phyloP scores from a whole-genome alignment of 1,140 invertebrate genomes.

The Rhagoletis pomonella region DNA sequence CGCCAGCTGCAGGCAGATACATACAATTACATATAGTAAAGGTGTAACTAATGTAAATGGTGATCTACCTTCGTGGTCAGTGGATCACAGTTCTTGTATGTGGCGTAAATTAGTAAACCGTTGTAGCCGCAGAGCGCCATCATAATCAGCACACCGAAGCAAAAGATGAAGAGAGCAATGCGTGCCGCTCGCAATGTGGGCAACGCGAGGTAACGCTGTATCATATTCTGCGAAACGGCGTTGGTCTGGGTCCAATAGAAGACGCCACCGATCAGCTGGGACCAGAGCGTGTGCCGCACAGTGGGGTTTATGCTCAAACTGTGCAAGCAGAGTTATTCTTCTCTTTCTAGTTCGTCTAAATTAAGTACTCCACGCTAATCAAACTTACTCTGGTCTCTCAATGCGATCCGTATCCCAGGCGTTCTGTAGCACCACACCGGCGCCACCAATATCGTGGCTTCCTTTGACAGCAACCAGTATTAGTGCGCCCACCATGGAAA shows the following conservation, averaged over 20 bases:
- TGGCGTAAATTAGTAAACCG: constrained; percentile 85
- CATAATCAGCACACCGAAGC: constrained; percentile 76
- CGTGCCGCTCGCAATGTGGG: constrained; percentile 80
- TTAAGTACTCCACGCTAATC: not conserved
- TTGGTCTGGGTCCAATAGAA: constrained; percentile 85
- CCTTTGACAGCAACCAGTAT: constrained; percentile 82
- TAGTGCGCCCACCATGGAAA: constrained; percentile 85
- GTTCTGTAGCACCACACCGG: constrained; percentile 77
- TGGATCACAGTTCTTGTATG: constrained; percentile 84
- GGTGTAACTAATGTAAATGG: not conserved
- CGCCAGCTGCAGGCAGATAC: constrained; percentile 72
- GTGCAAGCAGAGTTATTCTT: constrained; percentile 19
- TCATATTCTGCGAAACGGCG: constrained; percentile 87
- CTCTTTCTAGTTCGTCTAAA: not conserved
- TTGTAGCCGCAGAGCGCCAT: constrained; percentile 80
- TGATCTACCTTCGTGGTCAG: constrained; percentile 76
- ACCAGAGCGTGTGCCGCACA: constrained; percentile 87
- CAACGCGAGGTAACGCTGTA: constrained; percentile 81
- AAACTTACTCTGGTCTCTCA: constrained; percentile 67
- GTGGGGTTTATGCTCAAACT: constrained; percentile 85
- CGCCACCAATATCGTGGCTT: constrained; percentile 79
- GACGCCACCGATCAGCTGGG: constrained; percentile 84
- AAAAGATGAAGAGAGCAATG: constrained; percentile 78
- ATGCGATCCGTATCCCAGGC: constrained; percentile 71
- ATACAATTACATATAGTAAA: not conserved